phyloP scores from a whole-genome alignment of 2,113 vertebrate species.

The Alligator mississippiensis region DNA sequence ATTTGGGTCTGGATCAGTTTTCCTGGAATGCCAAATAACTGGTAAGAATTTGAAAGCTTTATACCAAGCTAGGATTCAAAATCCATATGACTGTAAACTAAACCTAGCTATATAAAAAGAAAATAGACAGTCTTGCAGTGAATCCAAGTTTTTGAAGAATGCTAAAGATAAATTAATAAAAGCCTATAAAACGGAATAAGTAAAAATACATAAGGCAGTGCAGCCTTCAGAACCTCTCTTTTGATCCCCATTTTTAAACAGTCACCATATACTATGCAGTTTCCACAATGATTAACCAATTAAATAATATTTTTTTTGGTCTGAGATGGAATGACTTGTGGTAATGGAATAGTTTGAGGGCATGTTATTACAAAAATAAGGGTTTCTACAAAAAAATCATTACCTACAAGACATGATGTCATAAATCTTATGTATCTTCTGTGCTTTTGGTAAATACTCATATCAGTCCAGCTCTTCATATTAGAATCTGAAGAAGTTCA shows the following conservation, averaged over 20 bases:
- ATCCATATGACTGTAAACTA: background rate
- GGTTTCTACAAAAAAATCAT: background rate
- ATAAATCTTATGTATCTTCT: background rate
- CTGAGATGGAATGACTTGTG: background rate
- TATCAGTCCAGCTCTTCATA: background rate
- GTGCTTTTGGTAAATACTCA: background rate
- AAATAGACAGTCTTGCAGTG: background rate
- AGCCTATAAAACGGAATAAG: background rate
- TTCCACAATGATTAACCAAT: background rate
- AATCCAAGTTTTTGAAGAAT: background rate
- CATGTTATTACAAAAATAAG: background rate
- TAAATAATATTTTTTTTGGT: background rate
- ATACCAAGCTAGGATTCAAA: background rate
- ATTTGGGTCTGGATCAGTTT: conserved; percentile 24
- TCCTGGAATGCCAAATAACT: conserved; percentile 41
- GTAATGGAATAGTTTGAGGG: background rate
- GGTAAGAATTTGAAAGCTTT: background rate
- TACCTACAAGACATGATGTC: background rate
- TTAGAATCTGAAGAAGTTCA: background rate
- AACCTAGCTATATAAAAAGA: background rate
- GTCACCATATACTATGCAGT: background rate
- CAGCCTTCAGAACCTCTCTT: background rate
- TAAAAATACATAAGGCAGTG: background rate
- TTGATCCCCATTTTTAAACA: background rate
- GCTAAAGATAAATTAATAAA: conserved; percentile 6